These are phyloP conservation scores for Sisor rabdophorus DNA, from an alignment of 2,113 vertebrate genomes.

Conservation along the genomic window DNA sequence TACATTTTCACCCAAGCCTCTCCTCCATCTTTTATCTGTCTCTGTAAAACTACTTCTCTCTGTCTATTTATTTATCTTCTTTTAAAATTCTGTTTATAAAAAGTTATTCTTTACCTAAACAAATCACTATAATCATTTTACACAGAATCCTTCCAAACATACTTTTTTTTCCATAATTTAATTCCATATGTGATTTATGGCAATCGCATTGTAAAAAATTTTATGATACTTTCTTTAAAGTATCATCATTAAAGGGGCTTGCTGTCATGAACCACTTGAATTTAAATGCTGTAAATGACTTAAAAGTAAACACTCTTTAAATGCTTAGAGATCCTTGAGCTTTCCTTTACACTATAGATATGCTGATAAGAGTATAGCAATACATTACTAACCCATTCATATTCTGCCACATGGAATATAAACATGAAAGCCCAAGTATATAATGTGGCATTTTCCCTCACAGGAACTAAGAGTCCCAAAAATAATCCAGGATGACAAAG, in stretches of 20 bases:
- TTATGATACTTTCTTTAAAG: too few species aligned
- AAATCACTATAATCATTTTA: neutral
- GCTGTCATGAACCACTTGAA: neutral
- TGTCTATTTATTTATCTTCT: neutral
- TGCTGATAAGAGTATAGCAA: neutral
- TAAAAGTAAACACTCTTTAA: neutral
- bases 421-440: neutral
- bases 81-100: neutral
- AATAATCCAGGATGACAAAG: neutral
- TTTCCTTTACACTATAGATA: neutral
- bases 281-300: neutral
- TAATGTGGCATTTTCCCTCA: neutral
- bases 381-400: neutral
- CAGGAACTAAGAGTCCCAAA: neutral
- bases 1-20: conserved; percentile 3
- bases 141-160: neutral
- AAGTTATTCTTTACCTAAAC: neutral
- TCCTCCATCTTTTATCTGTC: neutral
- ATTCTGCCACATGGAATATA: neutral
- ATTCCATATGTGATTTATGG: too few species aligned
- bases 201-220: too few species aligned
- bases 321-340: neutral
- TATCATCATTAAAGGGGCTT: neutral
- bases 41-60: neutral
- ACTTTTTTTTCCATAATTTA: too few species aligned